Evolutionary conservation across 1,140 invertebrate genomes (phyloP), one percentile per base, ranked within the genome.

Genomic region (Nylanderia fulva): DNA sequence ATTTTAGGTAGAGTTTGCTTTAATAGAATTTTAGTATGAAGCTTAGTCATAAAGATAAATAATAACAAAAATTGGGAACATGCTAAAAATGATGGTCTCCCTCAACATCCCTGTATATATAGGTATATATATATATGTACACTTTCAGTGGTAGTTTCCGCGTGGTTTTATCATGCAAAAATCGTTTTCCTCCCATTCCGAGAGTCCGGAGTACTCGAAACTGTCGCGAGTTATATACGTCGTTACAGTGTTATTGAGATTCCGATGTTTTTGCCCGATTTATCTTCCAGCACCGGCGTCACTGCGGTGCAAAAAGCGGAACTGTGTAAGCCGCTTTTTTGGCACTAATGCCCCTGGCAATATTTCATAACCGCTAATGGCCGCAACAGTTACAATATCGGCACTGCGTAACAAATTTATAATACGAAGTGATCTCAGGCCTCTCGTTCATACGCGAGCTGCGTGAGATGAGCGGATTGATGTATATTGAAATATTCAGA

Each of bases 321-420:
- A 69, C 39, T 21, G 48, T 39, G 52, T 29, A 36, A 21, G 52
- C 8, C 1, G 36, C 39, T 60, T 82, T 82, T 82, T 82, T 36
- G 77, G 7, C 11, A 29, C 48, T 58, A 71, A 80, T 42, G 24
- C 52, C n/a, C 13, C 18, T 39, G 54, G 33, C 33, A 82, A 82
- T 82, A 82, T 82, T 82, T 82, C 72, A 82, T 82, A 24, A 69
- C 13, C n/a, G 13, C 13, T 82, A 82, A 82, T 82, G 66, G 66
- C 36, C n/a, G 39, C 5, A 58, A 64, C 36, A 42, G 52, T 71
- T 71, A 45, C 52, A 18, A 72, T 72, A 82, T 45, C 66, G 66
- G 52, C 60, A 29, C 11, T 60, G 24, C 24, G 72, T 18, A 58
- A 71, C 21, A 58, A 36, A 82, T 82, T 82, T 13, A 21, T 72